Evolutionary conservation across 2,888 invertebrate genomes (phyloP), one percentile per base, ranked within the genome.

Genomic region (Drosophila cracens): DNA sequence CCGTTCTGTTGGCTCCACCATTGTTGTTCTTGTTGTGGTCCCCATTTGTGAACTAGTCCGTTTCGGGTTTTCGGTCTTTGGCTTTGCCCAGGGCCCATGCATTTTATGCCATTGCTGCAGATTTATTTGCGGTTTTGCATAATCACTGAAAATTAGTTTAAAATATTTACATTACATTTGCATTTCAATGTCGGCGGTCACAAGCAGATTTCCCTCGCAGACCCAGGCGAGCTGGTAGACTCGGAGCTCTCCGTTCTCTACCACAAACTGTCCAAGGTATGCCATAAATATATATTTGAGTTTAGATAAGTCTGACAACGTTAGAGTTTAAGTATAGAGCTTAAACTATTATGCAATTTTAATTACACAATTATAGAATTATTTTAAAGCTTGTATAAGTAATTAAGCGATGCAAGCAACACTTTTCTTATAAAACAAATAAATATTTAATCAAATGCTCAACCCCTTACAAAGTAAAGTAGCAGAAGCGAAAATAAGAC

Each of bases 81-180:
- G 65, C 66, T 69, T 66, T 43, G 68, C 29, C 43, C 31, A 31
- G 29, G 57, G 21, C 43, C 61, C 62, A 68, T 78, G 79, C 67
- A 82, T 82, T 82, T 74, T 57, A 60, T 85, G 87, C 77, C 84
- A 79, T 72, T 85, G 76, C 83, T 86, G 84, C 84, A 87, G 90
- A 90, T 90, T 89, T 88, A 90, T 87, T 87, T 90, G 90, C 77
- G 86, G 90, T 77, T 89, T 88, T 90, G 90, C 85, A 85, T 85
- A 85, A 90, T 85, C 89, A 90, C 90, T 86, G 83, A 71, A 90
- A 85, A 85, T 90, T 85, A 88, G 85, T 88, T 82, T 85, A 83
- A 85, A 85, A 85, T 90, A 85, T 85, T 85, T 90, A 83, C 89
- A 85, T 85, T 88, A 72, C 81, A 85, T 85, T 85, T 85, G 87